A percentile compares a stretch with the other conserved stretches of the same genome.
Evolutionary conservation across 2,888 invertebrate genomes (phyloP).

Genomic region (Dicranocentrus wangi): DNA sequence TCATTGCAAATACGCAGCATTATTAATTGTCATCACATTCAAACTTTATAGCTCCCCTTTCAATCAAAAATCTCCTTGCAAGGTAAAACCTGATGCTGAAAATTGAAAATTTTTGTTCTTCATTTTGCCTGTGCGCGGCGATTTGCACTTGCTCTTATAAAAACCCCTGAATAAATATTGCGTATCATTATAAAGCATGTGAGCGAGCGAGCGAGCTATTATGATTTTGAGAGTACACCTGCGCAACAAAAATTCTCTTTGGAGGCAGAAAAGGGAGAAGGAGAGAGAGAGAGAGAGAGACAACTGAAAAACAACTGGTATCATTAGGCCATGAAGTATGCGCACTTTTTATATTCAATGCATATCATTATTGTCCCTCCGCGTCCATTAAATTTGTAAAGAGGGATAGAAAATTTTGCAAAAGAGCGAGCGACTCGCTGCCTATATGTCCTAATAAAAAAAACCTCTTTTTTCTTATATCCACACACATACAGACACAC

Average conservation of each 20-base stretch:
- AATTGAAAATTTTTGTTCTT: slow-evolving; percentile 42
- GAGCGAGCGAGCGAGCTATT: too few species aligned
- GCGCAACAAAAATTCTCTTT: slow-evolving; percentile 42
- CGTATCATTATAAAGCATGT: slow-evolving; percentile 12
- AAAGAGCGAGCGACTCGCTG: too few species aligned
- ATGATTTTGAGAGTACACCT: too few species aligned
- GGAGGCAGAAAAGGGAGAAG: neutral
- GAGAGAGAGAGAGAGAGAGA: too few species aligned
- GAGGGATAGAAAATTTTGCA: slow-evolving; percentile 4
- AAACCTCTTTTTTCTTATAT: too few species aligned
- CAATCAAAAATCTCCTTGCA: slow-evolving; percentile 57
- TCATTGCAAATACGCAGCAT: slow-evolving; percentile 8
- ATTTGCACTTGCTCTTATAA: too few species aligned
- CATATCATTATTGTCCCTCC: too few species aligned
- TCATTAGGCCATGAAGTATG: slow-evolving; percentile 18
- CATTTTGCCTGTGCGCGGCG: neutral
- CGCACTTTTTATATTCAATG: slow-evolving; percentile 16
- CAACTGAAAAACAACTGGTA: slow-evolving; percentile 26
- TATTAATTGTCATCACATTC: slow-evolving; percentile 62
- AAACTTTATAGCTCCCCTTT: slow-evolving; percentile 49
- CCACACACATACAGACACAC: too few species aligned
- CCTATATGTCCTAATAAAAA: too few species aligned
- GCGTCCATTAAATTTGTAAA: too few species aligned
- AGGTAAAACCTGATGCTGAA: slow-evolving; percentile 48
- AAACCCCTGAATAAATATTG: neutral